Evolutionary conservation across 2,113 vertebrate genomes (phyloP).

Genomic region (Saguinus midas): DNA sequence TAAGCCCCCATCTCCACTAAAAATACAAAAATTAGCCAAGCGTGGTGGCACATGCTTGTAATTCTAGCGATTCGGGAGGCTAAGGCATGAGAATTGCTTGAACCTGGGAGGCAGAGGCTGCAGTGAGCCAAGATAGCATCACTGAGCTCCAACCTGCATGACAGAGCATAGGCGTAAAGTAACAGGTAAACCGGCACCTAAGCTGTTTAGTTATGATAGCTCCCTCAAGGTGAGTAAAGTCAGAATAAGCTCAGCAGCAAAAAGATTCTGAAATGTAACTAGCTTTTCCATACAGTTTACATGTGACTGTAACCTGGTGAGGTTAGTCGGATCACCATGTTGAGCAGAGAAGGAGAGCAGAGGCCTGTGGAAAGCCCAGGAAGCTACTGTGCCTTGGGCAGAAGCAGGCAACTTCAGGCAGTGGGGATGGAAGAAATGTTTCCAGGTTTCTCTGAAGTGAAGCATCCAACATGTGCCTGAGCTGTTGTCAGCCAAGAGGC

Average conservation of each 20-base stretch:
- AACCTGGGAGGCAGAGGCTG: no score
- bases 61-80: no score
- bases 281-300: background rate
- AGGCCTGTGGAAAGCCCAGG: background rate
- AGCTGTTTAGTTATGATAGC: background rate
- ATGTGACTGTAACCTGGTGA: no score
- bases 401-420: background rate
- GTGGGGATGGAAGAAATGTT: background rate
- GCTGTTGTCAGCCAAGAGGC: background rate
- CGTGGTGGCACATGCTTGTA: no score
- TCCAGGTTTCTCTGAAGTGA: slow-evolving; percentile 15
- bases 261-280: background rate
- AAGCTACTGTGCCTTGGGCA: background rate
- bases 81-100: no score
- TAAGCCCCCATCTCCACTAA: no score
- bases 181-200: background rate
- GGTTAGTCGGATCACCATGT: fast-evolving
- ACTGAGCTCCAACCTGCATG: no score
- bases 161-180: background rate
- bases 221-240: background rate
- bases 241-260: background rate
- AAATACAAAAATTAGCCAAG: no score
- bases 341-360: background rate
- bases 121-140: no score
- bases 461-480: background rate